phyloP scores from a whole-genome alignment of 2,797 vertebrate species.

The Bovichtus diacanthus region DNA sequence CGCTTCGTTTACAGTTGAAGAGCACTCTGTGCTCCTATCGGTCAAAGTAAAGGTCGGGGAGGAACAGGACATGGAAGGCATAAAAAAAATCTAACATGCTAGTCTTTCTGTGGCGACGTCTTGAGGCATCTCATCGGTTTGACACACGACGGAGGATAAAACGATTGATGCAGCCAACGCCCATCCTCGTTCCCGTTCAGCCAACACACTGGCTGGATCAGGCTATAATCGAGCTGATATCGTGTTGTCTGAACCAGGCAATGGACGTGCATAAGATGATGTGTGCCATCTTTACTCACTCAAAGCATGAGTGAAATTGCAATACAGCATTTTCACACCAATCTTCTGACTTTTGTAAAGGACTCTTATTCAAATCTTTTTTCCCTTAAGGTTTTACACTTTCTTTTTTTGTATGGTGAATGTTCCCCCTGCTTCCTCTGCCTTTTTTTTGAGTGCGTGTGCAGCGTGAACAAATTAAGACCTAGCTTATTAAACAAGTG shows the following conservation, averaged over 20 bases:
- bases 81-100: no score
- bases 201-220: no score
- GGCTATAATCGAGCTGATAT: no score
- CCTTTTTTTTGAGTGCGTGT: conserved; percentile 8
- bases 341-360: neutral
- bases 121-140: no score
- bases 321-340: neutral
- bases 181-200: no score
- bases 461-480: conserved; percentile 49
- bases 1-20: no score
- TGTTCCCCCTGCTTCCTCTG: neutral
- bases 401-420: neutral
- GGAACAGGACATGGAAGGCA: no score
- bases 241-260: neutral
- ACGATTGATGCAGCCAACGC: no score
- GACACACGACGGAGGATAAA: no score
- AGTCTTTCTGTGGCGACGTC: no score
- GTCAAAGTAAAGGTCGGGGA: no score
- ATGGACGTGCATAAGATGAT: neutral
- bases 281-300: neutral
- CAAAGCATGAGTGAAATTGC: neutral
- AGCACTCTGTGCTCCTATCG: no score
- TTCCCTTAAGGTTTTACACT: conserved; percentile 7
- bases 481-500: conserved; percentile 67
- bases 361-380: conserved; percentile 1